Evolutionary conservation across 64 coral and sea anemone genomes (phyloP), one percentile per base, ranked within the genome.

Genomic region (Stichodactyla helianthus): DNA sequence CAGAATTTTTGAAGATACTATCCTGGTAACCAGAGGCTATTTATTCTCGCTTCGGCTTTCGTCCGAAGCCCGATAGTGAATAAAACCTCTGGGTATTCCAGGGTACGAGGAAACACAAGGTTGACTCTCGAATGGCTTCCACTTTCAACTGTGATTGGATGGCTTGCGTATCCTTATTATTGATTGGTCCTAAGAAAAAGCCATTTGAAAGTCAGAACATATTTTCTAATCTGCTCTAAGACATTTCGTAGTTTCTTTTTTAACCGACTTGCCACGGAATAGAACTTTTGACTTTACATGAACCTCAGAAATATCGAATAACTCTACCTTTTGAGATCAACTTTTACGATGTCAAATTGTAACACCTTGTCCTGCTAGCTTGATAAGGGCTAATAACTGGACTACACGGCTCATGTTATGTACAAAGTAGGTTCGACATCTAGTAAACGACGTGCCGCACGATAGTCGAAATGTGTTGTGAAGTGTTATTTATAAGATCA

Each of bases 261-360:
- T 23, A 68, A 20, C n/a, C 63, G n/a, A 68, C 63, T 68, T 68
- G 19, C 7, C 19, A 68, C 63, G 63, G 19, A 68, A 68, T 68
- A 23, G n/a, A 68, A 20, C 63, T 20, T n/a, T 8, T 74, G 68
- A 31, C 25, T 74, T 74, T 74, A 74, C 68, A 31, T 13, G 68
- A 74, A 26, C 55, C 55, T 58, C 11, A 74, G 22, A 74, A 68
- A 74, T 74, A 74, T 74, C 7, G 25, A 74, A 74, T 74, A 74
- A 31, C 68, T 74, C 25, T 74, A 74, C 68, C 68, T 74, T 58
- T 31, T 74, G 68, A 74, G 68, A 74, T 74, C 68, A 74, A 74
- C 68, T 74, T 74, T 74, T 74, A 28, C 68, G 68, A 74, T 74
- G n/a, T 74, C 68, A 74, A 27, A 74, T 74, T 74, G 68, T 12